These are phyloP conservation scores for Sanderia malayensis DNA, from an alignment of 30 jellyfish, hydroid and myxozoan species.

Conservation along the genomic window DNA sequence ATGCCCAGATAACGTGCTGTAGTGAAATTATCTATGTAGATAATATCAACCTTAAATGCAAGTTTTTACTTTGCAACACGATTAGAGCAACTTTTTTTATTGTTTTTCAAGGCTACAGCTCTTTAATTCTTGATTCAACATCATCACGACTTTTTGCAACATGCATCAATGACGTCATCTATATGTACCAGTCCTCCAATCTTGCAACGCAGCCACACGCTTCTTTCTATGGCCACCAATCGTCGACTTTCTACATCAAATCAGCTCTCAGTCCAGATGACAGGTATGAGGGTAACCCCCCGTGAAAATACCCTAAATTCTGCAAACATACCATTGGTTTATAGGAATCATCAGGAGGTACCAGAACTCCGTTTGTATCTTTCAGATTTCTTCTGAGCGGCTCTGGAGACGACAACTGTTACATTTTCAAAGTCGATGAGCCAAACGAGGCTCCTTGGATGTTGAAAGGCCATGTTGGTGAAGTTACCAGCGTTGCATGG, in stretches of 20 bases:
- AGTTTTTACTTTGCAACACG: background rate
- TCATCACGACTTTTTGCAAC: constrained; percentile 81
- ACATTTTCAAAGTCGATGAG: constrained; percentile 76
- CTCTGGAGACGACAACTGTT: constrained; percentile 90
- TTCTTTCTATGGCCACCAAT: constrained; percentile 71
- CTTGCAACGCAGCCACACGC: constrained; percentile 78
- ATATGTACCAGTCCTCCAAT: constrained; percentile 68
- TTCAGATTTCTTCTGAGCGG: constrained; percentile 89
- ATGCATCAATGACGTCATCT: constrained; percentile 87
- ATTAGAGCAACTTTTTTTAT: background rate
- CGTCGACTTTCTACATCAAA: constrained; percentile 90
- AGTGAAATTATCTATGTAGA: background rate
- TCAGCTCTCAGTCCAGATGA: constrained; percentile 95
- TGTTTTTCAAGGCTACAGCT: constrained; percentile 78
- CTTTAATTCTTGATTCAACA: constrained; percentile 72
- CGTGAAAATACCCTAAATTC: too few species aligned
- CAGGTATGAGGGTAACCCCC: too few species aligned
- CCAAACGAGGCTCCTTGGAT: constrained; percentile 87
- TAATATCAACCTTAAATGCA: background rate
- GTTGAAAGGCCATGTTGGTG: constrained; percentile 94
- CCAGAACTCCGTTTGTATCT: too few species aligned
- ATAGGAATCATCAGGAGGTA: too few species aligned
- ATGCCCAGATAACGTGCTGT: too few species aligned
- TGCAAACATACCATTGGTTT: background rate
- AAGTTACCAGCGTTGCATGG: constrained; percentile 98